Evolutionary conservation across 2,888 invertebrate genomes (phyloP), one percentile per base, ranked within the genome.

Genomic region (Eristalinus sepulchralis): DNA sequence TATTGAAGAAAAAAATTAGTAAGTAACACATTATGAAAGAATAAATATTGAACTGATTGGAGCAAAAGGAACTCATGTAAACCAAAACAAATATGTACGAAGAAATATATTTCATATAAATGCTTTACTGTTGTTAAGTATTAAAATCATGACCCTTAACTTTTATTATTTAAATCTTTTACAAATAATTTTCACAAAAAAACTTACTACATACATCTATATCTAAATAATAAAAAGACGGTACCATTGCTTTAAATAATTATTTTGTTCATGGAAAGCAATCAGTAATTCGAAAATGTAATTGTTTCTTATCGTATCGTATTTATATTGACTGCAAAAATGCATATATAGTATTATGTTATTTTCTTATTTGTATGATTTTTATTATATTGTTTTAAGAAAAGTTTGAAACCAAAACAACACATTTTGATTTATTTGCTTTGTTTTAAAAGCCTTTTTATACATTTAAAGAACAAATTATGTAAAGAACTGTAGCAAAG

Each of bases 391-490:
- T 53, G 36, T 34, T 57, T 60, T 27, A 68, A 68, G 67, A 34
- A 62, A 73, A 62, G 53, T 59, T 27, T 70, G 55, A 78, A 66
- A 79, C 86, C 82, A 78, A 86, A 86, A 73, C 82, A 66, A 73
- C 75, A 82, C 22, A 17, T 75, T 82, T 82, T 78, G 17, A 78
- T 62, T 78, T 55, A 64, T 78, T 86, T 82, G 86, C 86, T 86
- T 86, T 86, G 86, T 86, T 86, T 86, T 86, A 86, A 83, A 86
- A 86, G 86, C 86, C 77, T 72, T 53, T 81, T 71, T 66, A 72
- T 60, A 57, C 39, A n/a, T 22, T 20, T 33, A 57, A 34, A 68
- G 2, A 17, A 36, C 8, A 47, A 33, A 64, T 64, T 33, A 63
- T 60, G 78, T 82, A 73, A 73, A 71, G 67, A 39, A 85, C 62